Conservation (phyloP, 2,113 vertebrate species). For the Xenopus laevis region DNA sequence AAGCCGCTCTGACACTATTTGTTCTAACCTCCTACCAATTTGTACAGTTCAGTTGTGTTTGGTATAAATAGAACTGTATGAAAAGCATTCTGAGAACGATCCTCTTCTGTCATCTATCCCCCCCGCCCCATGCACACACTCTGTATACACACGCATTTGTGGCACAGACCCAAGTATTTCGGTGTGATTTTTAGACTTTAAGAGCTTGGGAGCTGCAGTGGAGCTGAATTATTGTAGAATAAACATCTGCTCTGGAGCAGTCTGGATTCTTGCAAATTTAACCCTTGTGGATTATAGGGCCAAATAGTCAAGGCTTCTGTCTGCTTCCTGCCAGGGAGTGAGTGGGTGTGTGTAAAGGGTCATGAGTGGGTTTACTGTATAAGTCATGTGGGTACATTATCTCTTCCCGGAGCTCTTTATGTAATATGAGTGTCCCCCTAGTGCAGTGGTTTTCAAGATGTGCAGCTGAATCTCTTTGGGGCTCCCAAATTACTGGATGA, state of each 20-base stretch:
- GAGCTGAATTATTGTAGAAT: conserved; percentile 17
- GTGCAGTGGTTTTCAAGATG: too few relatives aligned
- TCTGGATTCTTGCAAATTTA: not conserved
- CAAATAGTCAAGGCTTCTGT: too few relatives aligned
- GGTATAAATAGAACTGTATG: conserved; percentile 50
- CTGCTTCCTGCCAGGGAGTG: too few relatives aligned
- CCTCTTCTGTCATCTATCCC: conserved; percentile 52
- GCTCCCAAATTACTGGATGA: too few relatives aligned
- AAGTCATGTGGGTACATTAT: too few relatives aligned
- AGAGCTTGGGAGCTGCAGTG: conserved; percentile 22
- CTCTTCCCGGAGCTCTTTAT: too few relatives aligned
- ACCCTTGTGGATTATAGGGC: too few relatives aligned
- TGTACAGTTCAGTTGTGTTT: conserved; percentile 50
- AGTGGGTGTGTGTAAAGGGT: too few relatives aligned
- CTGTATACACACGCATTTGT: conserved; percentile 26
- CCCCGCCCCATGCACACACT: conserved; percentile 21
- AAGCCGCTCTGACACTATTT: conserved; percentile 52
- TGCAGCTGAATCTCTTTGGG: too few relatives aligned
- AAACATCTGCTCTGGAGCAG: conserved; percentile 12
- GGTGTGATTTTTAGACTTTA: conserved; percentile 54
- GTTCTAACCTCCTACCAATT: conserved; percentile 53
- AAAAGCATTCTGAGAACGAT: conserved; percentile 62
- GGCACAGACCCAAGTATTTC: conserved; percentile 55
- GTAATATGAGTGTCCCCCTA: too few relatives aligned
- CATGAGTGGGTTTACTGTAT: too few relatives aligned